Evolutionary conservation across 1,140 invertebrate genomes (phyloP).

Genomic region (Polypedilum vanderplanki): DNA sequence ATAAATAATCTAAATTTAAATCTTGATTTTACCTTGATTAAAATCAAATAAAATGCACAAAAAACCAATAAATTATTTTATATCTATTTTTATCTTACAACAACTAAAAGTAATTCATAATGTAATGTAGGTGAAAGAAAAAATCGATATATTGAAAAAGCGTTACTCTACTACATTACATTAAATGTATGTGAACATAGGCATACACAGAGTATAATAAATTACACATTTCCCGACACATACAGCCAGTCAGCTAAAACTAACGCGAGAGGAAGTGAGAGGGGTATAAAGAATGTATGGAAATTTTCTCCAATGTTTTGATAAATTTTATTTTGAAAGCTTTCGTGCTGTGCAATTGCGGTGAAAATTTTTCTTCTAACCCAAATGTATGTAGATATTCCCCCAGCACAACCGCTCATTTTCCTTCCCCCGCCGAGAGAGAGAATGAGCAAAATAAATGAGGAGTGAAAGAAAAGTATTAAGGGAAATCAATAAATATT

Average conservation of each 20-base stretch:
- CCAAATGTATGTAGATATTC: background rate
- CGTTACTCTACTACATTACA: too few species aligned
- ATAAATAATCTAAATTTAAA: too few species aligned
- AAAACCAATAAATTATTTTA: too few species aligned
- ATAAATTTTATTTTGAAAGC: background rate
- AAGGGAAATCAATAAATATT: slow-evolving; percentile 14
- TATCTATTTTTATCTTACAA: too few species aligned
- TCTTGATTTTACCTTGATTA: too few species aligned
- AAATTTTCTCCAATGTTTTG: background rate
- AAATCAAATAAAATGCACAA: too few species aligned
- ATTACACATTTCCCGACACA: background rate
- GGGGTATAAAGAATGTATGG: too few species aligned
- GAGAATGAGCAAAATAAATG: background rate
- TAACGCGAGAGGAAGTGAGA: background rate
- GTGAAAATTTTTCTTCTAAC: background rate
- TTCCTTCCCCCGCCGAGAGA: background rate
- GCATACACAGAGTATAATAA: background rate
- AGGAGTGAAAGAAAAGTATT: background rate
- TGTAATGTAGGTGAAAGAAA: too few species aligned
- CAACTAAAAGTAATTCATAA: too few species aligned
- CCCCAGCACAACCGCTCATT: background rate
- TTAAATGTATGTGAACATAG: background rate
- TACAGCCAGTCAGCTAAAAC: background rate
- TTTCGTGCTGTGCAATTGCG: background rate
- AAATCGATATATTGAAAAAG: too few species aligned